Evolutionary conservation across 2,888 invertebrate species (phyloP).

Genomic region (Acrobasis consociella): DNA sequence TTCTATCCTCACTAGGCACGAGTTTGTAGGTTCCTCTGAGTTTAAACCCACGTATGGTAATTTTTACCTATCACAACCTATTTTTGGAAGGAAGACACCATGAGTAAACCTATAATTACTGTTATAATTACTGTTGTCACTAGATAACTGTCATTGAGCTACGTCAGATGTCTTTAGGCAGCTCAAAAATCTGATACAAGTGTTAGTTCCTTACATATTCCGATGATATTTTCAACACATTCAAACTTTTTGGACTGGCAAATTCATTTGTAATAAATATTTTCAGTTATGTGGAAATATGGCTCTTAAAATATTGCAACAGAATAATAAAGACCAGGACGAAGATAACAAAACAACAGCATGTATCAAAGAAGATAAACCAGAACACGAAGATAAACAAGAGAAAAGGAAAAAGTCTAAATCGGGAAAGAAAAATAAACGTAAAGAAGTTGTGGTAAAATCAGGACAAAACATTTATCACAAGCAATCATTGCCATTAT

Average conservation of each 20-base stretch:
- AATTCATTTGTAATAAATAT: not conserved
- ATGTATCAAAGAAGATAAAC: not conserved
- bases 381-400: not conserved
- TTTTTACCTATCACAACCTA: no score
- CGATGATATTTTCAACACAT: not conserved
- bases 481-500: not conserved
- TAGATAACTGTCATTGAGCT: no score
- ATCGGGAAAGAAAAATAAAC: not conserved
- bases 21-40: no score
- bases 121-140: no score
- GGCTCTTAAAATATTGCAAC: not conserved
- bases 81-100: no score
- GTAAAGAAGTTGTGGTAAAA: not conserved
- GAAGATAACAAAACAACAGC: not conserved
- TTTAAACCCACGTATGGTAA: no score
- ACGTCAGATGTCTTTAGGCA: no score
- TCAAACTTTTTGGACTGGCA: not conserved
- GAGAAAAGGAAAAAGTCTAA: not conserved
- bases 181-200: no score
- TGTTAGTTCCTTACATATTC: no score
- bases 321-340: not conserved
- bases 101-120: no score
- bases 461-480: not conserved
- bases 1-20: no score
- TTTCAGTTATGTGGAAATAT: slow-evolving; percentile 9